phyloP scores from a whole-genome alignment of 2,797 vertebrate species.

The Coccyzus lansbergi region DNA sequence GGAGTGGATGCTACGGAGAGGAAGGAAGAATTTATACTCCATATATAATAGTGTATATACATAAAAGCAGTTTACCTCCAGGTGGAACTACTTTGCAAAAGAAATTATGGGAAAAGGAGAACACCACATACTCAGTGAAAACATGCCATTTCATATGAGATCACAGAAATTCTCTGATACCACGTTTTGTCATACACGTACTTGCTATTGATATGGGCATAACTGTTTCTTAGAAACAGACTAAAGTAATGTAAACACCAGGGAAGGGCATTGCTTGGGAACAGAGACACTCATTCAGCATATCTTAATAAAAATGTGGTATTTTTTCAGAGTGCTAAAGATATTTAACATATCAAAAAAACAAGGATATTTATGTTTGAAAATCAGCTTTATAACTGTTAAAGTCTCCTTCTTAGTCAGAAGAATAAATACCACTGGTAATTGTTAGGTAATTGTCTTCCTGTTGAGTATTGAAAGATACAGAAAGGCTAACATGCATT shows the following conservation, averaged over 20 bases:
- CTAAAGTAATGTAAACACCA: slow-evolving; percentile 45
- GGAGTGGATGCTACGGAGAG: not conserved
- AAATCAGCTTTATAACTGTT: not conserved
- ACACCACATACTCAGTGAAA: not conserved
- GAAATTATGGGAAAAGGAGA: not conserved
- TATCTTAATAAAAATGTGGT: slow-evolving; percentile 46
- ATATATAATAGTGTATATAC: not conserved
- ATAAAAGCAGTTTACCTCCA: not conserved
- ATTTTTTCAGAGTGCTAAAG: not conserved
- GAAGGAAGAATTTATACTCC: not conserved
- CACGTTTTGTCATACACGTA: slow-evolving; percentile 67
- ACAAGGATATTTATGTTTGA: not conserved
- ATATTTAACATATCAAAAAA: slow-evolving; percentile 41
- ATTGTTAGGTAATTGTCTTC: not conserved
- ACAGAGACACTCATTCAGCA: slow-evolving; percentile 44
- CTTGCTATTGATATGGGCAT: slow-evolving; percentile 23
- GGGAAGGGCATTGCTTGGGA: slow-evolving; percentile 69
- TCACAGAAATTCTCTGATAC: not conserved
- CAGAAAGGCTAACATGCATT: not conserved
- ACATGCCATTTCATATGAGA: slow-evolving; percentile 8
- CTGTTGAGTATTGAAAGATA: not conserved
- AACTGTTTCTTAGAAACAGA: slow-evolving; percentile 69
- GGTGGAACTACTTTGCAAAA: not conserved
- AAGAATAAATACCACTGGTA: not conserved
- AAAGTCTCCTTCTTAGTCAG: not conserved